Conservation (phyloP, 2,113 vertebrate species). For the Phasianus colchicus region DNA sequence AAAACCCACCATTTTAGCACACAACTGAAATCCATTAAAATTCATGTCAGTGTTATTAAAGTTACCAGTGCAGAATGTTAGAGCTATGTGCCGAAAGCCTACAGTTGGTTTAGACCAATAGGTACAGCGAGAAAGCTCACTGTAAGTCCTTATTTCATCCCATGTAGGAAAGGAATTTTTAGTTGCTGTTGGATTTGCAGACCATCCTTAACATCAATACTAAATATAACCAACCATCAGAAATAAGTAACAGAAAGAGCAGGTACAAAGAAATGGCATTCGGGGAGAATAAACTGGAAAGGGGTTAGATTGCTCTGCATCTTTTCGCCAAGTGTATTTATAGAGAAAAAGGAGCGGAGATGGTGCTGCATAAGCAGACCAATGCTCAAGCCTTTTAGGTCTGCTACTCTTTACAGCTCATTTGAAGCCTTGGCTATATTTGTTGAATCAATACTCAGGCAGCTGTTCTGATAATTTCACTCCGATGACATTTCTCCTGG, state of each 20-base stretch:
- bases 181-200: constrained; percentile 3
- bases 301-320: constrained; percentile 29
- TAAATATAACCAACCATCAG: constrained; percentile 19
- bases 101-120: not conserved
- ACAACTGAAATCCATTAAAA: not conserved
- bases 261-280: constrained; percentile 20
- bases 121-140: not conserved
- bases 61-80: not conserved
- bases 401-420: constrained; percentile 47
- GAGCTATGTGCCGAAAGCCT: not conserved
- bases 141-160: not conserved
- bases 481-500: constrained; percentile 42
- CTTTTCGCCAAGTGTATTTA: not conserved
- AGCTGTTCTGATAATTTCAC: constrained; percentile 64
- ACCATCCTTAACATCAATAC: constrained; percentile 1
- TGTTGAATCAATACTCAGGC: constrained; percentile 64
- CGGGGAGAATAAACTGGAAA: not conserved
- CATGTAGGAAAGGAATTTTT: not conserved
- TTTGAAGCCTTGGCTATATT: constrained; percentile 52
- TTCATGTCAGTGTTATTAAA: constrained; percentile 40
- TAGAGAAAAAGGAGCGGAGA: constrained; percentile 12
- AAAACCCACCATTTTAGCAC: not conserved
- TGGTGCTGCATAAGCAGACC: constrained; percentile 1
- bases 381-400: constrained; percentile 43
- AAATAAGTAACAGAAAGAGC: constrained; percentile 25